phyloP scores from a whole-genome alignment of 2,888 invertebrate genomes.

The Lypha dubia region DNA sequence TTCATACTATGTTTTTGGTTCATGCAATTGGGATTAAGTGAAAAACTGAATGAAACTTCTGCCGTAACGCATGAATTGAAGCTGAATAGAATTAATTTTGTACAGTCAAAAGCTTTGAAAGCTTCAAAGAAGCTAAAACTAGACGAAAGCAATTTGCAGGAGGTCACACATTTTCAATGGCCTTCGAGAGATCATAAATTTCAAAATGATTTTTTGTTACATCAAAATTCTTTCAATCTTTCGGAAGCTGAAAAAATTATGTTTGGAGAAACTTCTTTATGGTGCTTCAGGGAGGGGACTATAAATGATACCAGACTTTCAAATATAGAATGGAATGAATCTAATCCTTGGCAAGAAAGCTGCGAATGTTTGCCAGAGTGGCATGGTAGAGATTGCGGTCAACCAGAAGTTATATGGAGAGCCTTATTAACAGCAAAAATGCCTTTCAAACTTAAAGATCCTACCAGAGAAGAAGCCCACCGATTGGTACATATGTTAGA shows the following conservation, averaged over 20 bases:
- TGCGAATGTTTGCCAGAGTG: conserved; percentile 86
- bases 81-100: conserved; percentile 75
- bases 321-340: conserved; percentile 42
- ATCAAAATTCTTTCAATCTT: conserved; percentile 49
- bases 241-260: conserved; percentile 49
- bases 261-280: conserved; percentile 74
- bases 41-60: conserved; percentile 51
- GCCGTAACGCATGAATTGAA: conserved; percentile 48
- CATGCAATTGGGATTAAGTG: conserved; percentile 76
- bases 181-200: conserved; percentile 66
- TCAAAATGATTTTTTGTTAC: conserved; percentile 57
- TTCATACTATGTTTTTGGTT: conserved; percentile 81
- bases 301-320: conserved; percentile 72
- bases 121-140: background rate
- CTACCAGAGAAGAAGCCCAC: conserved; percentile 77
- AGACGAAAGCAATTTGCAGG: background rate
- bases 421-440: conserved; percentile 85
- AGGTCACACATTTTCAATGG: conserved; percentile 52
- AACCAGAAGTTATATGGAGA: conserved; percentile 88
- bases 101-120: conserved; percentile 63
- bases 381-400: conserved; percentile 87
- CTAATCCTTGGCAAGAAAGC: conserved; percentile 74
- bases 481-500: conserved; percentile 86
- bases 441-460: conserved; percentile 76
- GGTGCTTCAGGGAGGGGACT: conserved; percentile 80